Percentiles rank a stretch among this genome's conserved stretches.
Conservation (phyloP, 2,888 invertebrate species). For the Notodromas monacha region DNA sequence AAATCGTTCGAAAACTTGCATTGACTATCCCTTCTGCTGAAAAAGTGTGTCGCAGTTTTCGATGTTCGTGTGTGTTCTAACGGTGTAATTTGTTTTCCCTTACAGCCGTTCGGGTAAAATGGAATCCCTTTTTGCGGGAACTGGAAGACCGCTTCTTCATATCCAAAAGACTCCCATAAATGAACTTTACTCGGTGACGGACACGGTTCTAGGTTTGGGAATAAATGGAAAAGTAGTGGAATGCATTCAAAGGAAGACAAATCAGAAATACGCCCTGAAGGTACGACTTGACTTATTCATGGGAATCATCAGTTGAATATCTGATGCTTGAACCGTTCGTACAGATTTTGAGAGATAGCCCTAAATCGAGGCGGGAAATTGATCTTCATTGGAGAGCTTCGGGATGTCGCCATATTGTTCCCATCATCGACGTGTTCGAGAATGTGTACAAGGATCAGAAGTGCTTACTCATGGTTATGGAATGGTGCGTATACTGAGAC, state of each 20-base stretch:
- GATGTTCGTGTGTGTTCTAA: too few relatives aligned
- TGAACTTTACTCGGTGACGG: constrained; percentile 67
- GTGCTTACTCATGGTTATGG: constrained; percentile 92
- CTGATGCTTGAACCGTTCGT: constrained; percentile 9
- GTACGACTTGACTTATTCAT: constrained; percentile 20
- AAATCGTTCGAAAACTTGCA: too few relatives aligned
- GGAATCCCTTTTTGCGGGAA: too few relatives aligned
- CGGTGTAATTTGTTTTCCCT: too few relatives aligned
- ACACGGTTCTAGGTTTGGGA: constrained; percentile 70
- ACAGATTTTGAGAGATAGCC: constrained; percentile 55
- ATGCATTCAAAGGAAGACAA: constrained; percentile 41
- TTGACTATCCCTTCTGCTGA: too few relatives aligned
- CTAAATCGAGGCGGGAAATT: constrained; percentile 72
- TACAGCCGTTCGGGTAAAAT: too few relatives aligned
- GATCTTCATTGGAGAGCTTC: constrained; percentile 80
- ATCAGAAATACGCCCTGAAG: constrained; percentile 62
- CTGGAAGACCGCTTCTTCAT: too few relatives aligned
- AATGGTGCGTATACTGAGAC: constrained; percentile 32
- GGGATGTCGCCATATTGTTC: constrained; percentile 67
- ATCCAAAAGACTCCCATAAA: background rate
- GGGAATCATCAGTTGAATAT: background rate
- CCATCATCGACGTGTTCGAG: constrained; percentile 72
- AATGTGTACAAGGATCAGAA: constrained; percentile 69
- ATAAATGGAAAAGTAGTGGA: constrained; percentile 97
- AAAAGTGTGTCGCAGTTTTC: too few relatives aligned